Percentiles rank a stretch among this genome's conserved stretches.
These are phyloP conservation scores for Drosophila helvetica DNA, from an alignment of 2,888 invertebrate species.

Conservation along the genomic window DNA sequence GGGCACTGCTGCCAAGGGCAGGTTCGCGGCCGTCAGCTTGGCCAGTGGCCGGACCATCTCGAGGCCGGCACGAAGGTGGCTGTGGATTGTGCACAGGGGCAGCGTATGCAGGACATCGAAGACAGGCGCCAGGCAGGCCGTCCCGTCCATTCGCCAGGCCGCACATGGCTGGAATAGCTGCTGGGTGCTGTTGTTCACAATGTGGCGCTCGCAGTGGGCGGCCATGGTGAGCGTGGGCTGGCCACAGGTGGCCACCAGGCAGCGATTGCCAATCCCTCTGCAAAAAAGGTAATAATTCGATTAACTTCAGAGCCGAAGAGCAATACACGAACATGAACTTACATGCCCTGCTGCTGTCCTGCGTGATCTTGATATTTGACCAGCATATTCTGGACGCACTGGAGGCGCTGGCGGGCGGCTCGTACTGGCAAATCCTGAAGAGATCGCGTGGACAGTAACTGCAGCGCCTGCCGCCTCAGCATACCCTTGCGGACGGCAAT, in stretches of 20 bases:
- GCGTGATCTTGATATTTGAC: constrained; percentile 78
- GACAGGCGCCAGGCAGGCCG: constrained; percentile 91
- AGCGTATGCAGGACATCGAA: constrained; percentile 91
- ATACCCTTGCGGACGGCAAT: constrained; percentile 80
- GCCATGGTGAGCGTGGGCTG: constrained; percentile 84
- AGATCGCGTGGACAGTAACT: constrained; percentile 79
- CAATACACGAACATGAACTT: constrained; percentile 32
- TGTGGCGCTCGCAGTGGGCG: constrained; percentile 92
- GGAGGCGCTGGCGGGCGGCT: constrained; percentile 77
- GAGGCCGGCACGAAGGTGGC: constrained; percentile 89
- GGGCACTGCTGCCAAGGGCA: constrained; percentile 12
- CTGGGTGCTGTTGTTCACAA: constrained; percentile 93
- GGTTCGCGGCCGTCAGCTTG: constrained; percentile 11
- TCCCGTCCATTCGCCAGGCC: constrained; percentile 90
- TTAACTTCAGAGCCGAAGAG: neutral
- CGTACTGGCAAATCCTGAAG: constrained; percentile 76
- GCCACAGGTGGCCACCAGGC: constrained; percentile 75
- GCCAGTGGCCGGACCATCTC: constrained; percentile 44
- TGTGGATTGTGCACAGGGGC: constrained; percentile 94
- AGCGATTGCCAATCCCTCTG: constrained; percentile 76
- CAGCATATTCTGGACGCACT: constrained; percentile 81
- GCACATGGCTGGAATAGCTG: constrained; percentile 92
- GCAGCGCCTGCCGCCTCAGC: constrained; percentile 82
- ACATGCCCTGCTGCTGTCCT: constrained; percentile 73
- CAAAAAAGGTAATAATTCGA: constrained; percentile 2